Base-by-base conservation (phyloP, 2,888 invertebrate genomes). In the Alloplasta piceator region DNA sequence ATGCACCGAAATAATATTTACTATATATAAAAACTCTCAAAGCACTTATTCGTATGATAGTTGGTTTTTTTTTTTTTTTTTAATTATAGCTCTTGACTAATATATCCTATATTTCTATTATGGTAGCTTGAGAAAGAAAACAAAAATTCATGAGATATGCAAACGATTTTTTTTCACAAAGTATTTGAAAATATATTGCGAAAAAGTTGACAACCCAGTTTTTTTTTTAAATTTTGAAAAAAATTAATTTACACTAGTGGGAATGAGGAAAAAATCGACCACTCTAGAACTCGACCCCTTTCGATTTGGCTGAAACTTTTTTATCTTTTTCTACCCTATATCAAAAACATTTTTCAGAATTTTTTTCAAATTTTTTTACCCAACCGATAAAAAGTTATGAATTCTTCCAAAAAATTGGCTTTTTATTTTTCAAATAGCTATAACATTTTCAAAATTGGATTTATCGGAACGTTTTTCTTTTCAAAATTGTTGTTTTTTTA, bases 1-100 rank as follows among this genome's bases (percentile, higher is more conserved):
- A 63, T 81, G 67, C 79, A 78, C 75, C 56, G 46, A 72, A 72
- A 52, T 48, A 58, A 64, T n/a, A n/a, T n/a, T n/a, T n/a, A n/a
- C 38, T 41, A 55, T 41, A 12, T 70, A 38, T 38, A n/a, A 52
- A 10, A 48, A 70, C 14, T 55, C 39, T 73, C 64, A 73, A 64
- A 52, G 73, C 73, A 73, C 73, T 64, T n/a, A 41, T 66, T 67
- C 46, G n/a, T 68, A 61, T 38, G 56, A 50, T 73, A 78, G 60
- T 73, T 73, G 36, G 70, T 48, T 77, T 68, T 68, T n/a, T 56
- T 12, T 46, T 46, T 26, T 50, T 16, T 16, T 26, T 50, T 16
- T 16, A 10, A 46, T 70, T 43, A 39, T 70, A 43, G 66, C 60
- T 68, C 66, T 72, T 7, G 63, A 58, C 55, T 67, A 73, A 64